Base-by-base conservation (phyloP, 2,113 vertebrate genomes). In the Carettochelys insculpta region DNA sequence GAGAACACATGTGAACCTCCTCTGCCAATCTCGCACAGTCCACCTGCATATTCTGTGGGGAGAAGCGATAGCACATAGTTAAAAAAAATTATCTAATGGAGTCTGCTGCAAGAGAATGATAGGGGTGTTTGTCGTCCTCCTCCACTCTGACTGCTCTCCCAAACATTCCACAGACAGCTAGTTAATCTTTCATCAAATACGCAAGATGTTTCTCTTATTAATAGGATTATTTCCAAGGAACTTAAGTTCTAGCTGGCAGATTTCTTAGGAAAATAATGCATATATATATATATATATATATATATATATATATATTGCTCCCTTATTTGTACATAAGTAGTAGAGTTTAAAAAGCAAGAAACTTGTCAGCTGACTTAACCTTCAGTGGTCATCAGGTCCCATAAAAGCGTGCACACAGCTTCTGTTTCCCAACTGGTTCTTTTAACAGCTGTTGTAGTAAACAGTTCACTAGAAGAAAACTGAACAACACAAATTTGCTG, bases 131-230 rank as follows among this genome's bases (percentile, higher is more conserved):
- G 71, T 20, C 45, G 71, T 27, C 24, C 61, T 38, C 6, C 71
- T 45, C 71, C 22, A 43, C 45, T 75, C 71, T 27, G 25, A 75
- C 25, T 45, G 22, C 41, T 27, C 71, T 75, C 41, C 71, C 25
- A 45, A 43, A 45, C 68, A 73, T 38, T 41, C 68, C 34, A 24
- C 65, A 38, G n/a, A 24, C 56, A 3, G 16, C 2, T 1, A 7
- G 80, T 2, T 12, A 0, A 9, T 58, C 68, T 29, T 0, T 80
- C 65, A 0, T n/a, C n/a, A 22, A 8, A 43, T 38, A 11, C 8
- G 31, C n/a, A 31, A 31, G 51, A 5, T 11, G 11, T 1, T 51
- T 82, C 71, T 56, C 29, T 52, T 54, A 3, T 1, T 5, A 47
- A 20, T 53, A 38, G 48, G 77, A 29, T 73, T 25, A 0, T n/a